Conservation (phyloP, 2,888 invertebrate species). For the Leptothorax acervorum region DNA sequence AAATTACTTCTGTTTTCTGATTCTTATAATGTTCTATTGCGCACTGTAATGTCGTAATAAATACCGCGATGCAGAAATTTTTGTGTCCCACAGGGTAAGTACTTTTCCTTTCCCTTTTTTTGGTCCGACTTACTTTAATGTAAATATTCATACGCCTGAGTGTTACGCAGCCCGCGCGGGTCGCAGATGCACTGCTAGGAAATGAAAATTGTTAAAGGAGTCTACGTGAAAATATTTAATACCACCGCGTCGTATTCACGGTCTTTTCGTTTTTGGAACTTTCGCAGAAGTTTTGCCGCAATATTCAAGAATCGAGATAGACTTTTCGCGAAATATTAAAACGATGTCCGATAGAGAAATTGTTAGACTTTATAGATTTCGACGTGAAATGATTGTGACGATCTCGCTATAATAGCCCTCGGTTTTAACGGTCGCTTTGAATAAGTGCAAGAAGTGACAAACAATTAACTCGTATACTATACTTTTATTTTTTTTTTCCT, state of each 20-base stretch:
- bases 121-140: constrained; percentile 57
- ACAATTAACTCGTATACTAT: constrained; percentile 53
- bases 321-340: constrained; percentile 60
- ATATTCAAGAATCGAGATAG: constrained; percentile 24
- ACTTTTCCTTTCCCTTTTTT: background rate
- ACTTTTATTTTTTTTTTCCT: background rate
- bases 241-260: constrained; percentile 53
- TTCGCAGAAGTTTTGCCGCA: constrained; percentile 53
- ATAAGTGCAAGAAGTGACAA: constrained; percentile 43
- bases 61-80: background rate
- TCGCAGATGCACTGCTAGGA: constrained; percentile 58
- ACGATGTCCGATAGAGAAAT: constrained; percentile 47
- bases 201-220: constrained; percentile 70
- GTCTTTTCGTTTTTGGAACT: constrained; percentile 25
- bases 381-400: background rate
- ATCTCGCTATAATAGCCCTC: background rate
- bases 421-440: constrained; percentile 11
- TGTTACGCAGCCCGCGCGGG: constrained; percentile 20
- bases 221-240: constrained; percentile 65
- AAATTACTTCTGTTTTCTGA: background rate
- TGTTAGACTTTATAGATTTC: constrained; percentile 32
- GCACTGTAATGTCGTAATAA: background rate
- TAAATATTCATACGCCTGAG: constrained; percentile 68
- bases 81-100: background rate
- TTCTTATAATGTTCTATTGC: background rate